Percentiles rank a stretch among this genome's conserved stretches.
Evolutionary conservation across 2,888 invertebrate species (phyloP).

Genomic region (Drosophila vallismaia): DNA sequence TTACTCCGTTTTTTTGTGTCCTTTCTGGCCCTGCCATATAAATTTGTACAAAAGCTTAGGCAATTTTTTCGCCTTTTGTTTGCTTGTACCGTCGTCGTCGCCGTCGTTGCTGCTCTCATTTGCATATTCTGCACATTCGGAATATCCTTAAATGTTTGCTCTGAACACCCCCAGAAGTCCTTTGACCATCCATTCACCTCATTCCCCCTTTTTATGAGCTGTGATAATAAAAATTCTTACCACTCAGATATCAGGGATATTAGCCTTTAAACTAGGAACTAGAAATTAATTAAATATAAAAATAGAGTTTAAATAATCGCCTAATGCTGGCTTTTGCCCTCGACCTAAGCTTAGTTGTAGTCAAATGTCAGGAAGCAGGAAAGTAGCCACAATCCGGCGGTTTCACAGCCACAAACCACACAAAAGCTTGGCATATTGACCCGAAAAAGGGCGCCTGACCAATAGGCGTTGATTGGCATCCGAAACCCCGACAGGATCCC

Average conservation of each 20-base stretch:
- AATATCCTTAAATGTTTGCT: slow-evolving; percentile 35
- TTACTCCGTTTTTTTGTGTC: slow-evolving; percentile 5
- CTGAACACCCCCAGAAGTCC: slow-evolving; percentile 20
- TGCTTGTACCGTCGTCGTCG: slow-evolving; percentile 29
- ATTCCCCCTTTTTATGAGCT: slow-evolving; percentile 35
- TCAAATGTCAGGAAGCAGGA: slow-evolving; percentile 29
- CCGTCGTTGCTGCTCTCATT: slow-evolving; percentile 52
- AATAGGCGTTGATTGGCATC: slow-evolving; percentile 64
- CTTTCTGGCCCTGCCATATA: slow-evolving; percentile 46
- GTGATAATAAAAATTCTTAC: slow-evolving; percentile 40
- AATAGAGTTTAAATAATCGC: background rate
- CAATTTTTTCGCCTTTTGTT: slow-evolving; percentile 31
- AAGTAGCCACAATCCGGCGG: slow-evolving; percentile 32
- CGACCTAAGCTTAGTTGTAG: slow-evolving; percentile 59
- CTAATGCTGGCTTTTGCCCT: background rate
- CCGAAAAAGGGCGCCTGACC: slow-evolving; percentile 42
- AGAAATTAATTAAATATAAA: background rate
- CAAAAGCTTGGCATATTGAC: slow-evolving; percentile 50
- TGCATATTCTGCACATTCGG: slow-evolving; percentile 69
- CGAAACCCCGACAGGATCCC: slow-evolving; percentile 2
- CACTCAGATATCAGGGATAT: slow-evolving; percentile 24
- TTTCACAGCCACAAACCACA: slow-evolving; percentile 46
- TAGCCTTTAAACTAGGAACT: background rate
- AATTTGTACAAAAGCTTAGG: slow-evolving; percentile 76
- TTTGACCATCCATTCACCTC: slow-evolving; percentile 11